A percentile compares a stretch with the other conserved stretches of the same genome.
phyloP scores from a whole-genome alignment of 2,113 vertebrate genomes.

The Antechinus stuartii region DNA sequence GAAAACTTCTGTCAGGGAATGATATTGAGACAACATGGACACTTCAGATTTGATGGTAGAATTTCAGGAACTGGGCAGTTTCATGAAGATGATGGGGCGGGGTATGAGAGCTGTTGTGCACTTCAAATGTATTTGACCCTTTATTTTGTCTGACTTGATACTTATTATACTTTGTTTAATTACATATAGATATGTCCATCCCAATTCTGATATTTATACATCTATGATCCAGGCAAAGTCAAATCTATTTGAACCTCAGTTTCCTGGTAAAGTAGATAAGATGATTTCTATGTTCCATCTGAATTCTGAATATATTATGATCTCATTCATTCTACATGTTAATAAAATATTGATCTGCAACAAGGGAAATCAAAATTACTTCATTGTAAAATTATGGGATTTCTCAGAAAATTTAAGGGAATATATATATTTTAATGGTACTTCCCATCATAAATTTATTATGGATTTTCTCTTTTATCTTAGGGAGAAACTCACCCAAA shows the following conservation, averaged over 20 bases:
- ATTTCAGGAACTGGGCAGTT: not conserved
- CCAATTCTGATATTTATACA: not conserved
- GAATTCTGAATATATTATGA: not conserved
- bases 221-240: not conserved
- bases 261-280: not conserved
- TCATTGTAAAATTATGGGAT: not conserved
- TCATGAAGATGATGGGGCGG: not conserved
- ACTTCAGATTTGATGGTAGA: not conserved
- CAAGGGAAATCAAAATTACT: not conserved
- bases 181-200: not conserved
- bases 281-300: not conserved
- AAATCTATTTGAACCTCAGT: no score
- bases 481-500: not conserved
- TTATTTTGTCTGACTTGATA: not conserved
- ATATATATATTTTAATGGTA: not conserved
- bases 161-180: not conserved
- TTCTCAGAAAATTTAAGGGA: not conserved
- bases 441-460: not conserved
- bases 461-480: not conserved
- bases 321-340: not conserved
- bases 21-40: not conserved
- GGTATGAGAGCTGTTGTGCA: not conserved
- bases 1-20: not conserved
- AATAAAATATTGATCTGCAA: not conserved
- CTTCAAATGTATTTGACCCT: not conserved